phyloP scores from a whole-genome alignment of 2,888 invertebrate species.

The Microlaimidae sp. region DNA sequence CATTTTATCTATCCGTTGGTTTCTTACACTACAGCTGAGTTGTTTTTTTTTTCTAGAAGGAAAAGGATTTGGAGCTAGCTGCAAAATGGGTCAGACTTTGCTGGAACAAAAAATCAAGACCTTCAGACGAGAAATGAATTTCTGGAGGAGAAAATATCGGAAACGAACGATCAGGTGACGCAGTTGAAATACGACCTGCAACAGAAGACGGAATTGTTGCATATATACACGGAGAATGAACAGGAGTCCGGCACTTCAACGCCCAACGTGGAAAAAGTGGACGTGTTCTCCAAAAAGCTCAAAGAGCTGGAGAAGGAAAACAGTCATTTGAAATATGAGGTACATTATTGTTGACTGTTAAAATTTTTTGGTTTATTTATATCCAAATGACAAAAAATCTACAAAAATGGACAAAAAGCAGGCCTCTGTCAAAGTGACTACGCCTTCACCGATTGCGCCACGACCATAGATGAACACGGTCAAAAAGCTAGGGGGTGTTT shows the following conservation, averaged over 20 bases:
- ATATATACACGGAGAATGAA: conserved; percentile 56
- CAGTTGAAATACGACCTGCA: conserved; percentile 73
- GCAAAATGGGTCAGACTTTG: conserved; percentile 90
- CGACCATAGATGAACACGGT: no score
- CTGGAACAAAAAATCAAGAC: conserved; percentile 59
- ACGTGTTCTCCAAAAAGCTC: conserved; percentile 55
- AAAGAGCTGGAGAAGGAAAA: conserved; percentile 75
- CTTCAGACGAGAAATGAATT: conserved; percentile 44
- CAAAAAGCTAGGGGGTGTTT: no score
- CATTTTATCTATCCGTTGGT: not conserved
- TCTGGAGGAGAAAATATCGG: conserved; percentile 48
- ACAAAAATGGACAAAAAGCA: no score
- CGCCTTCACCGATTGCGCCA: no score
- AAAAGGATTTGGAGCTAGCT: conserved; percentile 91
- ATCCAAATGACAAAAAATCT: no score
- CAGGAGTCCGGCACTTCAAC: conserved; percentile 47
- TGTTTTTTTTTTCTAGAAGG: conserved; percentile 56
- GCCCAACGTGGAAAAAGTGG: not conserved
- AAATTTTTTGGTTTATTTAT: no score
- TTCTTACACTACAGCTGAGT: not conserved
- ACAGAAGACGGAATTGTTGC: conserved; percentile 67
- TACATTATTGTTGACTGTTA: no score
- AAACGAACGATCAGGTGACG: conserved; percentile 58
- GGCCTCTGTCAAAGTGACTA: no score
- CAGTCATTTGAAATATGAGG: conserved; percentile 59